phyloP scores from a whole-genome alignment of 2,797 vertebrate genomes.

The Chelonia mydas region DNA sequence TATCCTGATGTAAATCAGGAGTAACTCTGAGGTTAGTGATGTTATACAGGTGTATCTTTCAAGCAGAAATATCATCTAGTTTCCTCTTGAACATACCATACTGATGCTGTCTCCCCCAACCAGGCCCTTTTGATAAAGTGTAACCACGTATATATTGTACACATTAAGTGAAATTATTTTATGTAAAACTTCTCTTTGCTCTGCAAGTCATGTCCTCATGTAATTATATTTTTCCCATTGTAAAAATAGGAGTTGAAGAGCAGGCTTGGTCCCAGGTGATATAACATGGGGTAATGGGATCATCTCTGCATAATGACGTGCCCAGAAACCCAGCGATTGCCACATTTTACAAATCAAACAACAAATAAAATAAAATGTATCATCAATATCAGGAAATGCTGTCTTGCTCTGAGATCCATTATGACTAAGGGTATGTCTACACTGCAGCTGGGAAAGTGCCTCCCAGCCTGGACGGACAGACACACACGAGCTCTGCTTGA shows the following conservation, averaged over 20 bases:
- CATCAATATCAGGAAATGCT: background rate
- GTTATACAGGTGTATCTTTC: conserved; percentile 47
- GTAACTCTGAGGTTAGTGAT: conserved; percentile 35
- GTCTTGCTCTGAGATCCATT: background rate
- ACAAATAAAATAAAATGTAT: background rate
- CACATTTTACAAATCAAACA: background rate
- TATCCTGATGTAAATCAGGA: conserved; percentile 14
- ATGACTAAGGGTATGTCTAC: background rate
- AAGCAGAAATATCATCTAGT: conserved; percentile 55
- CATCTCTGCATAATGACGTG: conserved; percentile 49
- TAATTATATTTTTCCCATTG: conserved; percentile 72
- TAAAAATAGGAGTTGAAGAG: conserved; percentile 63
- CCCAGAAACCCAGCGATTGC: background rate
- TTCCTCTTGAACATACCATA: conserved; percentile 64
- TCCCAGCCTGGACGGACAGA: background rate
- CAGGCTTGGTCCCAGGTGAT: conserved; percentile 41
- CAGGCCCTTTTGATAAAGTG: conserved; percentile 60
- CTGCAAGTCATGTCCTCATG: conserved; percentile 65
- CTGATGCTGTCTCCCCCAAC: conserved; percentile 61
- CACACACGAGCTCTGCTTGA: background rate
- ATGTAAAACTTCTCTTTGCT: conserved; percentile 68
- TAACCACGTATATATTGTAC: conserved; percentile 46
- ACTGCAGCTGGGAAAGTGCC: background rate
- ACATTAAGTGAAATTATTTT: conserved; percentile 57
- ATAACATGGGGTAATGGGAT: conserved; percentile 60